phyloP scores from a whole-genome alignment of 1,140 invertebrate species.

The Drosophila punjabiensis region DNA sequence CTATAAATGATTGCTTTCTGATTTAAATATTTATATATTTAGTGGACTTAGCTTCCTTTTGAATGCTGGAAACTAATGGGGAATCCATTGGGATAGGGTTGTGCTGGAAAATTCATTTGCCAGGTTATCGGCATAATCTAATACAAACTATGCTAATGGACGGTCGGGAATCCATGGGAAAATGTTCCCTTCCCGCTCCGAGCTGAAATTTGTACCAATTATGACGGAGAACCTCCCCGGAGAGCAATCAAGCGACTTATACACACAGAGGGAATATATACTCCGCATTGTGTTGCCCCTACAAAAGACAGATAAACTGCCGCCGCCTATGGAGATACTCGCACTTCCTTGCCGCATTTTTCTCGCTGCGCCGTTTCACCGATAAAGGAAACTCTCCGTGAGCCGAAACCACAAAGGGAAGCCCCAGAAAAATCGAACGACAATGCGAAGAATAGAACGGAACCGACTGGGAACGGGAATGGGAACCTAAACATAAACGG shows the following conservation, averaged over 20 bases:
- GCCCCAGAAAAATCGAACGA: constrained; percentile 42
- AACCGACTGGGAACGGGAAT: constrained; percentile 51
- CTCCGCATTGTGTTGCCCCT: constrained; percentile 30
- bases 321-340: constrained; percentile 35
- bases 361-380: neutral
- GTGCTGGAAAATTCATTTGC: constrained; percentile 13
- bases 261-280: constrained; percentile 6
- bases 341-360: constrained; percentile 41
- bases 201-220: constrained; percentile 68
- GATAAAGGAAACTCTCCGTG: constrained; percentile 42
- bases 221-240: constrained; percentile 62
- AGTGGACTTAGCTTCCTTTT: neutral
- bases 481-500: constrained; percentile 43
- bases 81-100: constrained; percentile 28
- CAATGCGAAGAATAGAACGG: constrained; percentile 47
- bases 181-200: constrained; percentile 18
- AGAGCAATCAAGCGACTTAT: constrained; percentile 62
- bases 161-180: constrained; percentile 38
- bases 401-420: constrained; percentile 45
- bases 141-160: constrained; percentile 43
- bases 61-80: neutral
- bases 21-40: constrained; percentile 1
- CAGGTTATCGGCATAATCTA: constrained; percentile 40
- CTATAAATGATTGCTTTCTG: neutral
- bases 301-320: constrained; percentile 48